Evolutionary conservation across 2,888 invertebrate species (phyloP).

Genomic region (Strigamia maritima): DNA sequence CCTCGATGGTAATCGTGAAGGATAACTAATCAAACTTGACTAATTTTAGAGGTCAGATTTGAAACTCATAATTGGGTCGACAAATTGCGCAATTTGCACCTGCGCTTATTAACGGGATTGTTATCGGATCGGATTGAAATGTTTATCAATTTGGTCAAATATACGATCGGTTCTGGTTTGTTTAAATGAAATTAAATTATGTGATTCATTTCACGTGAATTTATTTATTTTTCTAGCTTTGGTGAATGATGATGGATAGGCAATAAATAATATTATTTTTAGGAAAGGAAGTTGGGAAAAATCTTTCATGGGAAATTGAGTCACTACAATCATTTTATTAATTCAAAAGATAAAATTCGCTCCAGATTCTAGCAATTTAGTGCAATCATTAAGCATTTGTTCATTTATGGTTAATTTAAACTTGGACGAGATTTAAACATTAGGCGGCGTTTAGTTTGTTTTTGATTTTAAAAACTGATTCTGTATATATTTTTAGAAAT

Average conservation of each 20-base stretch:
- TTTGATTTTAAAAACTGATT: too few relatives aligned
- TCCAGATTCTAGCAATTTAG: not conserved
- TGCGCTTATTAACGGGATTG: not conserved
- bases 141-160: not conserved
- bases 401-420: not conserved
- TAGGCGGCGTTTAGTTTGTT: too few relatives aligned
- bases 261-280: too few relatives aligned
- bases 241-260: too few relatives aligned
- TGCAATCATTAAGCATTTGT: not conserved
- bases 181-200: not conserved
- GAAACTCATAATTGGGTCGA: not conserved
- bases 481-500: too few relatives aligned
- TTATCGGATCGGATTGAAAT: not conserved
- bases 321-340: not conserved
- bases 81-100: conserved; percentile 20
- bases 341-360: not conserved
- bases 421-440: too few relatives aligned
- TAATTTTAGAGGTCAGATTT: not conserved
- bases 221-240: too few relatives aligned
- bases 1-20: not conserved
- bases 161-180: not conserved
- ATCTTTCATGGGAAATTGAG: not conserved
- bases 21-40: conserved; percentile 15
- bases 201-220: too few relatives aligned
- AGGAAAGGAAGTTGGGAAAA: not conserved